Conservation (phyloP, 2,888 invertebrate genomes). For the Nyleta sp. region DNA sequence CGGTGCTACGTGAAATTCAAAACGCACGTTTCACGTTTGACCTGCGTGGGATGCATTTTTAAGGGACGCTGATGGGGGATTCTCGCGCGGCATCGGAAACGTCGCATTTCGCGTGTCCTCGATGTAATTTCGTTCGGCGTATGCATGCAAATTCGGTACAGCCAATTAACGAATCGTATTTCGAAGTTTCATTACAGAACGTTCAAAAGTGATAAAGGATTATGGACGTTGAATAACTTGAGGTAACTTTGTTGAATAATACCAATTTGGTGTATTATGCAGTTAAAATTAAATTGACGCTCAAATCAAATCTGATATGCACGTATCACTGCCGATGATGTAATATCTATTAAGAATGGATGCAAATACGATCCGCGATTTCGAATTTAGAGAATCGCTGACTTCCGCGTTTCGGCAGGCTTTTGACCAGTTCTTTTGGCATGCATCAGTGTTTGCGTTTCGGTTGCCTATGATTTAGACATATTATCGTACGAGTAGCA, state of each 20-base stretch:
- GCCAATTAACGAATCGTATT: conserved; percentile 57
- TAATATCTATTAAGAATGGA: conserved; percentile 30
- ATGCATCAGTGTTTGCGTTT: not conserved
- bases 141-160: conserved; percentile 39
- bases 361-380: conserved; percentile 23
- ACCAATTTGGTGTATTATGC: conserved; percentile 37
- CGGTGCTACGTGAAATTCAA: conserved; percentile 17
- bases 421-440: not conserved
- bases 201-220: conserved; percentile 56
- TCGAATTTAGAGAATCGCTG: not conserved
- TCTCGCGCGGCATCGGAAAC: conserved; percentile 1
- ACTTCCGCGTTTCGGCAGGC: not conserved
- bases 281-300: conserved; percentile 43
- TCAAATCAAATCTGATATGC: conserved; percentile 41
- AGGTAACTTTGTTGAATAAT: conserved; percentile 47
- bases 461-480: no score
- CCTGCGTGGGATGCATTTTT: conserved; percentile 37
- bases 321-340: conserved; percentile 28
- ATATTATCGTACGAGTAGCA: no score
- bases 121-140: conserved; percentile 36
- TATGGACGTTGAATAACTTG: conserved; percentile 52
- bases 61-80: not conserved
- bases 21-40: conserved; percentile 6
- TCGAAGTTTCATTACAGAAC: conserved; percentile 52
- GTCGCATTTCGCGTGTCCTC: conserved; percentile 13